Evolutionary conservation across 1,140 invertebrate species (phyloP), one percentile per base, ranked within the genome.

Genomic region (Doryteuthis pealeii): DNA sequence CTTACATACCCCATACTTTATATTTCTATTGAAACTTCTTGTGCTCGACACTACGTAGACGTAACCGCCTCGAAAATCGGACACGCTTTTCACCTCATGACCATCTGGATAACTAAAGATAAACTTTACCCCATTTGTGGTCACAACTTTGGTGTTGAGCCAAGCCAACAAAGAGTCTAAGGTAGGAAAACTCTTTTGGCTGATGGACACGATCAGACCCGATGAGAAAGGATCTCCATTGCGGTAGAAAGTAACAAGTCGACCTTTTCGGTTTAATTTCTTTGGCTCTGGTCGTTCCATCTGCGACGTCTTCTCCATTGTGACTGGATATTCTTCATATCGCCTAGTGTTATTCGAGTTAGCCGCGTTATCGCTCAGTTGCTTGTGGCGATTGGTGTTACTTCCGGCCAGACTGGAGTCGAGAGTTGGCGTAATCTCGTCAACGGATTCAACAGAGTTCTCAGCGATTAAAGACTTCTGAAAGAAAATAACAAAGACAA

Each of bases 161-260:
- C 83, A 93, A 80, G 95, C 94, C 77, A 95, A 90, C 5, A 98
- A 89, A 8, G 92, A 92, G 81, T 97, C 95, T 88, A 97, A 87
- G 14, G 92, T 94, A n/a, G 91, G 92, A 78, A 97, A 93, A 28
- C 73, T 75, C 62, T 94, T 90, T 93, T 4, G 94, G 93, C 79
- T 94, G 83, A 97, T 96, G 58, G 95, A 92, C 82, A 95, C 93
- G 85, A 95, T 94, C 28, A 96, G 91, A 0, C 95, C 95, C 58
- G 94, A 94, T 86, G 93, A 95, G 85, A 96, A 95, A 0, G 93
- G 93, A 87, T 97, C 95, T 5, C 96, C 96, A 91, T 97, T 98
- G 83, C 94, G 92, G 87, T 94, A 98, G 87, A 98, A 97, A 0
- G 93, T 93, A 49, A 97, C 93, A 31, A 95, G 76, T 58, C 81